Conservation (phyloP, 2,888 invertebrate species). For the Prosapia bicincta region DNA sequence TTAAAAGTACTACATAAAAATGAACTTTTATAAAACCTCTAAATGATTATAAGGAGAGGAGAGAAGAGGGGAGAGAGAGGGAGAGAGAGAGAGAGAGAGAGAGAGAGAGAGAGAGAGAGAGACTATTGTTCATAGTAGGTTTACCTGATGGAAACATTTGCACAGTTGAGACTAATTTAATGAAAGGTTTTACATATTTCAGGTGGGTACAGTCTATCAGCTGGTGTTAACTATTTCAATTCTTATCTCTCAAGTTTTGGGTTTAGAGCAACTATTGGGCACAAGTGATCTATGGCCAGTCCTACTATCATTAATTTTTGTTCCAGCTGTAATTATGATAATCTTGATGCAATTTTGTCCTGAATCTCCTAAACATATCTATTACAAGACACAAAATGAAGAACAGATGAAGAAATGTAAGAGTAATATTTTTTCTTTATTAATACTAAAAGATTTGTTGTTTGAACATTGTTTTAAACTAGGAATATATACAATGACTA, state of each 20-base stretch:
- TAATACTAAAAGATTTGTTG: no score
- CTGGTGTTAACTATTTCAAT: slow-evolving; percentile 83
- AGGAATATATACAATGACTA: no score
- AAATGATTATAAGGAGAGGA: no score
- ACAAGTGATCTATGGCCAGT: slow-evolving; percentile 60
- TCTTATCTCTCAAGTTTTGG: slow-evolving; percentile 70
- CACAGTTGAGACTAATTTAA: no score
- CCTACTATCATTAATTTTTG: slow-evolving; percentile 62
- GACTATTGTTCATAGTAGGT: no score
- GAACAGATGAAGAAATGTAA: slow-evolving; percentile 70
- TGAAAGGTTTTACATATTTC: neutral
- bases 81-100: no score
- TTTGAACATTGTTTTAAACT: no score
- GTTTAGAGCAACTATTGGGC: slow-evolving; percentile 62
- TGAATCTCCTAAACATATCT: slow-evolving; percentile 91
- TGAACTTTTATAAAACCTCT: no score
- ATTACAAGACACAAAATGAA: slow-evolving; percentile 83
- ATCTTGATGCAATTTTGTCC: slow-evolving; percentile 90
- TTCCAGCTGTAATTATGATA: slow-evolving; percentile 85
- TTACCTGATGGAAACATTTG: no score
- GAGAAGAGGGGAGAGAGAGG: no score
- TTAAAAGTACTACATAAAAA: no score
- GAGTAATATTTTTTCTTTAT: neutral
- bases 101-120: no score
- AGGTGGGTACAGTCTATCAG: slow-evolving; percentile 78